phyloP scores from a whole-genome alignment of 1,140 invertebrate species.

The Acromyrmex charruanus region DNA sequence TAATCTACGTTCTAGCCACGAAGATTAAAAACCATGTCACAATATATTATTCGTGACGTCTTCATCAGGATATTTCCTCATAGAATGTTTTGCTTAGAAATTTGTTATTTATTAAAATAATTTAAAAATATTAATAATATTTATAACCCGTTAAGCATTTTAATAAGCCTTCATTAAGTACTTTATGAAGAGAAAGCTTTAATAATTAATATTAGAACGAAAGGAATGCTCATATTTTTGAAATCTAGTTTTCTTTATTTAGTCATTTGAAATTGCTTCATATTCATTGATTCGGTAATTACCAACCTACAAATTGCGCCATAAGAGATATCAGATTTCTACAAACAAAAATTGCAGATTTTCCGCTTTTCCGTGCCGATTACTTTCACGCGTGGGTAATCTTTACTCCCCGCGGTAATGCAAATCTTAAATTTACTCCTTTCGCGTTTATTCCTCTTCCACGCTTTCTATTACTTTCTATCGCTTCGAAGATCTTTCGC shows the following conservation, averaged over 20 bases:
- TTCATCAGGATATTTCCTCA: background rate
- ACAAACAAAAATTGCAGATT: slow-evolving; percentile 35
- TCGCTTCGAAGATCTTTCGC: slow-evolving; percentile 35
- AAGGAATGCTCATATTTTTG: background rate
- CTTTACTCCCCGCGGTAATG: slow-evolving; percentile 29
- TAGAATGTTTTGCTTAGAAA: background rate
- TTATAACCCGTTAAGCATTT: slow-evolving; percentile 4
- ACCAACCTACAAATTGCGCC: slow-evolving; percentile 1
- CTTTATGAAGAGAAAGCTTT: slow-evolving; percentile 25
- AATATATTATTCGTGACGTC: background rate
- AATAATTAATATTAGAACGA: slow-evolving; percentile 15
- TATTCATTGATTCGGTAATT: slow-evolving; percentile 40
- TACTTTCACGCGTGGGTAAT: slow-evolving; percentile 34
- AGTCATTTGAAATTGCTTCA: slow-evolving; percentile 5
- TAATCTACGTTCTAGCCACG: slow-evolving; percentile 13
- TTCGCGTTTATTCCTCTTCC: background rate
- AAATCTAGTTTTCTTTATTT: slow-evolving; percentile 21
- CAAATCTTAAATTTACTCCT: slow-evolving; percentile 24
- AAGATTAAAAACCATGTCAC: slow-evolving; percentile 30
- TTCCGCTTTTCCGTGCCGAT: slow-evolving; percentile 42
- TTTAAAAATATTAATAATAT: background rate
- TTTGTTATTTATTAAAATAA: background rate
- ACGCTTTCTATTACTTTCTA: slow-evolving; percentile 59
- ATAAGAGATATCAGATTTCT: slow-evolving; percentile 41
- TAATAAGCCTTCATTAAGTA: background rate